phyloP scores from a whole-genome alignment of 2,113 vertebrate species.

The Cottus gobio region DNA sequence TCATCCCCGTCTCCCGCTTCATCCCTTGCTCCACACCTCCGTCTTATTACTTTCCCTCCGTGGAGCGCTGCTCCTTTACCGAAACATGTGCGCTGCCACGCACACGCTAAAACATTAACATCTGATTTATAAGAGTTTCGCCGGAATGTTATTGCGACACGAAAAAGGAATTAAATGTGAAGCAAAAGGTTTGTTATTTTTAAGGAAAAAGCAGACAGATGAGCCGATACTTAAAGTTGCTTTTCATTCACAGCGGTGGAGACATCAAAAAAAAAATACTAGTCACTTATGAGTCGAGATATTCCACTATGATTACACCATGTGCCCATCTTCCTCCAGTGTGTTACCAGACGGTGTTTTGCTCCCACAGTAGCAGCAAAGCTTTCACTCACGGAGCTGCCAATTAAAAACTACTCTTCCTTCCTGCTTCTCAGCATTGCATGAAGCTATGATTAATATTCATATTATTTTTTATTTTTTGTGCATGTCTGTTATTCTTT shows the following conservation, averaged over 20 bases:
- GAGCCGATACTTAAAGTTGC: not conserved
- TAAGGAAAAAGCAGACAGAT: not conserved
- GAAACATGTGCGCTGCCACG: not conserved
- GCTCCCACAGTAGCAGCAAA: not conserved
- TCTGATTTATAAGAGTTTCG: not conserved
- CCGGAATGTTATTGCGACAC: not conserved
- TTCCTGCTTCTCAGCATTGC: not conserved
- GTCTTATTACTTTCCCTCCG: not conserved
- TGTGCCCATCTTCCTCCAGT: not conserved
- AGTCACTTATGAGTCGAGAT: not conserved
- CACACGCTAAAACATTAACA: not conserved
- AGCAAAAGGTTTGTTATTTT: too few relatives aligned
- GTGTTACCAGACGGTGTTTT: not conserved
- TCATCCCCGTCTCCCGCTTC: not conserved
- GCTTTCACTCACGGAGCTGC: not conserved
- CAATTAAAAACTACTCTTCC: not conserved
- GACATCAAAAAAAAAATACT: not conserved
- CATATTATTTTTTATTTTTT: not conserved
- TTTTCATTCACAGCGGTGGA: not conserved
- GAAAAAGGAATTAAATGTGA: not conserved
- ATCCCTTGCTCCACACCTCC: not conserved
- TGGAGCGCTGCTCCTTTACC: not conserved
- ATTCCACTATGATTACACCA: not conserved
- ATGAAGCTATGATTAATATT: constrained; percentile 1
- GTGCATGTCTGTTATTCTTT: not conserved